phyloP scores from a whole-genome alignment of 2,113 vertebrate species.

The Butorides virescens region DNA sequence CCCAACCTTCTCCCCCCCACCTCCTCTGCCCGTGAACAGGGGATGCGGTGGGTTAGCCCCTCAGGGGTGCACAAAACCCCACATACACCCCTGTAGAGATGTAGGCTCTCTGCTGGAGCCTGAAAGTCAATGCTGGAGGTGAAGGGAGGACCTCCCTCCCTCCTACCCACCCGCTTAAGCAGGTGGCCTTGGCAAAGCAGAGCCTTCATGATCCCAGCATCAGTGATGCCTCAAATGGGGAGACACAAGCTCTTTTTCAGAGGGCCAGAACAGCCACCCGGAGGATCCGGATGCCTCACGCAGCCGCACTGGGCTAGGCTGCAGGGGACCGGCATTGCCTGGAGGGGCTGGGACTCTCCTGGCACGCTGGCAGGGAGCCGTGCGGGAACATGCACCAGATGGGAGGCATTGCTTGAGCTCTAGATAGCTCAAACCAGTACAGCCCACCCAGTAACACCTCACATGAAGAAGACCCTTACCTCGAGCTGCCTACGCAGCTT shows the following conservation, averaged over 20 bases:
- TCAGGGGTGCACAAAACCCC: background rate
- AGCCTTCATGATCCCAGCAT: background rate
- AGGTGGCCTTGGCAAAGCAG: background rate
- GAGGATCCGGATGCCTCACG: background rate
- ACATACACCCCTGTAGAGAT: background rate
- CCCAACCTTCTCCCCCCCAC: background rate
- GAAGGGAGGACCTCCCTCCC: background rate
- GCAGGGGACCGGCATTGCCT: background rate
- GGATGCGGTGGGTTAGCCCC: background rate
- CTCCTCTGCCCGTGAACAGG: background rate
- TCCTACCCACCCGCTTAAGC: background rate
- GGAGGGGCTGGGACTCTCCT: background rate
- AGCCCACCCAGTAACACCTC: background rate
- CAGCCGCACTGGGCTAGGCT: background rate
- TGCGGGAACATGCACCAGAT: background rate
- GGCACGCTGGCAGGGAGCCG: background rate
- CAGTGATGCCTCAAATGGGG: background rate
- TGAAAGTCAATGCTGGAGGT: background rate
- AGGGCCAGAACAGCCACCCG: background rate
- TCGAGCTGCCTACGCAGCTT: background rate
- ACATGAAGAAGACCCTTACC: background rate
- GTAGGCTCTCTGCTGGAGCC: background rate
- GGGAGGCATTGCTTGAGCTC: background rate
- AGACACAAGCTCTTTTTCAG: background rate
- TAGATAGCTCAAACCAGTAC: background rate